Percentiles rank a stretch among this genome's conserved stretches.
Evolutionary conservation across 2,888 invertebrate species (phyloP).

Genomic region (Zaprionus bogoriensis): DNA sequence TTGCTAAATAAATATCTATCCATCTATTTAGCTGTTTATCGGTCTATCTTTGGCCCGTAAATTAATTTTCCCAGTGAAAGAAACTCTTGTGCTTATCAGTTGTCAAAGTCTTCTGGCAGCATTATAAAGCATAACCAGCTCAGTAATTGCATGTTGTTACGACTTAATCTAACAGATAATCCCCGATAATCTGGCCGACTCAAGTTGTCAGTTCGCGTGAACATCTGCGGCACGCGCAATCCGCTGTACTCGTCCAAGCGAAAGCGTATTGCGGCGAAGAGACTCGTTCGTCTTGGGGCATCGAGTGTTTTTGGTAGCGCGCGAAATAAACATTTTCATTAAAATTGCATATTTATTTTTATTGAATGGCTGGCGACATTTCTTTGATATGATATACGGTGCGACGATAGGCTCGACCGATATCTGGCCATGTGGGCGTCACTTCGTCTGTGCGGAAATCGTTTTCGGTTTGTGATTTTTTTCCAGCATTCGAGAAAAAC

Average conservation of each 20-base stretch:
- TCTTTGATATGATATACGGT: conserved; percentile 62
- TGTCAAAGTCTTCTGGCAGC: background rate
- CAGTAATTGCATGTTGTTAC: background rate
- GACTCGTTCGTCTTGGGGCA: conserved; percentile 52
- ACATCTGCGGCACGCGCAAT: conserved; percentile 13
- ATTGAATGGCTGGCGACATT: conserved; percentile 69
- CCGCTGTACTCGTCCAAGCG: conserved; percentile 5
- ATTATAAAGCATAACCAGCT: background rate
- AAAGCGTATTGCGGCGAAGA: conserved; percentile 45
- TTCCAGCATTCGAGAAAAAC: too few relatives aligned
- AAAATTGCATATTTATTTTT: conserved; percentile 61
- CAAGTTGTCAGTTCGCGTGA: background rate
- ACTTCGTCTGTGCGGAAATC: conserved; percentile 60
- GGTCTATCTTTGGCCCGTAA: too few relatives aligned
- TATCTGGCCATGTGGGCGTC: conserved; percentile 48
- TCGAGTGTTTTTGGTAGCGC: conserved; percentile 57
- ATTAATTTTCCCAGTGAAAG: background rate
- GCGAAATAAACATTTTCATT: conserved; percentile 67
- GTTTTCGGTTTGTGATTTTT: conserved; percentile 13
- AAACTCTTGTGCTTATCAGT: background rate
- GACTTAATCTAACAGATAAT: conserved; percentile 22
- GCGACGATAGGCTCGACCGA: conserved; percentile 43
- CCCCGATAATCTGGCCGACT: conserved; percentile 22
- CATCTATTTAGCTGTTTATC: too few relatives aligned
- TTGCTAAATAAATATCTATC: too few relatives aligned